Percentiles rank a stretch among this genome's conserved stretches.
Conservation (phyloP, 2,888 invertebrate genomes). For the Conchocele bisecta region DNA sequence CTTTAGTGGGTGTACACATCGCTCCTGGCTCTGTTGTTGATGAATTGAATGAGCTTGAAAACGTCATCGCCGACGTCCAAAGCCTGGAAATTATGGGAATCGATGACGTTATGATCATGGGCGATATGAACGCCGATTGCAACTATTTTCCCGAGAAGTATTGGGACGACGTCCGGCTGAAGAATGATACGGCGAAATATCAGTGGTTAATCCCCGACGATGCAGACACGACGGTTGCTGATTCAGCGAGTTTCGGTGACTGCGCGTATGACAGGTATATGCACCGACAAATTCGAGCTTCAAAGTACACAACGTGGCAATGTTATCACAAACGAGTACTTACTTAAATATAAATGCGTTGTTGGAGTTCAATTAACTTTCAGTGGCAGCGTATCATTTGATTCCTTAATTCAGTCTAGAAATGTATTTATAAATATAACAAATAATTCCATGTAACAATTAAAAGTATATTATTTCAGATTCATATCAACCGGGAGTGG, state of each 20-base stretch:
- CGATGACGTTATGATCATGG: constrained; percentile 66
- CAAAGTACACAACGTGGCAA: too few species aligned
- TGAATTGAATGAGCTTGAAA: constrained; percentile 62
- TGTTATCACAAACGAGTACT: too few species aligned
- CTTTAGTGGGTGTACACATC: constrained; percentile 67
- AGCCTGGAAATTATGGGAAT: constrained; percentile 47
- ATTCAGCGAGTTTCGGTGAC: too few species aligned
- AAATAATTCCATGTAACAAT: too few species aligned
- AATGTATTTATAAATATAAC: too few species aligned
- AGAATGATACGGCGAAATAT: constrained; percentile 47
- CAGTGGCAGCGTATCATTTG: too few species aligned
- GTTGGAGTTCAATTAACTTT: too few species aligned
- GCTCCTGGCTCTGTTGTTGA: constrained; percentile 65
- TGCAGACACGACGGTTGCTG: constrained; percentile 69
- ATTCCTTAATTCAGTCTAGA: too few species aligned
- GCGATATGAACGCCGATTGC: too few species aligned
- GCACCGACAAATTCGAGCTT: too few species aligned
- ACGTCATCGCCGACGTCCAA: constrained; percentile 59
- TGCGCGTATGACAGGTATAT: constrained; percentile 78
- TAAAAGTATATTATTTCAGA: too few species aligned
- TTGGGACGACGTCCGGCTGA: constrained; percentile 63
- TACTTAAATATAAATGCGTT: too few species aligned
- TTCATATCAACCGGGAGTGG: constrained; percentile 45
- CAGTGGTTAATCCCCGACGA: constrained; percentile 74
- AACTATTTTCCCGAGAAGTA: constrained; percentile 66